Percentiles rank a stretch among this genome's conserved stretches.
Conservation (phyloP, 2,797 vertebrate genomes). For the Huso huso region DNA sequence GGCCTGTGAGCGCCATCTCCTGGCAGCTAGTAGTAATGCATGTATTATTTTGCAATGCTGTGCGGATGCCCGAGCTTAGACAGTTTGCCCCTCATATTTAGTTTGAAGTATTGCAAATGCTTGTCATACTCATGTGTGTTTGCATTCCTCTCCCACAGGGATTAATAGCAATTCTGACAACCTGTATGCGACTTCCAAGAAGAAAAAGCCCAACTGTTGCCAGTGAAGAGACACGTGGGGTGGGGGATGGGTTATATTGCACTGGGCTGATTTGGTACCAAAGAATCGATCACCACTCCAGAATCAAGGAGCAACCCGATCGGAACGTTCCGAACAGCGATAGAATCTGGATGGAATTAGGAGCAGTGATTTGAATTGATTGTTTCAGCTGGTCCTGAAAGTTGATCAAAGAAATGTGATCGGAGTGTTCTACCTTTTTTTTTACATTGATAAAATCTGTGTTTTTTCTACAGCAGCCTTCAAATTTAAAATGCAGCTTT, state of each 20-base stretch:
- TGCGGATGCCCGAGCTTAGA: background rate
- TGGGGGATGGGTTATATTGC: background rate
- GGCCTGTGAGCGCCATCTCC: no score
- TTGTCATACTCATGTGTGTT: background rate
- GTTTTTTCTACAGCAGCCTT: no score
- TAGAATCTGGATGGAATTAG: no score
- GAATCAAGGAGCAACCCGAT: no score
- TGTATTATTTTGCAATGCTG: background rate
- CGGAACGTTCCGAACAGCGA: no score
- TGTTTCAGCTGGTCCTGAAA: slow-evolving; percentile 1
- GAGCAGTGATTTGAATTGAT: background rate
- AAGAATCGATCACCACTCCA: slow-evolving; percentile 19
- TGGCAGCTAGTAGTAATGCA: no score
- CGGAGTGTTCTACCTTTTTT: no score
- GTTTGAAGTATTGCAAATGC: background rate
- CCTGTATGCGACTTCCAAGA: slow-evolving; percentile 52
- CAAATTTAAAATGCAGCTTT: no score
- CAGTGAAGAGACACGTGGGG: slow-evolving; percentile 36
- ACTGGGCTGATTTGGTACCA: slow-evolving; percentile 31
- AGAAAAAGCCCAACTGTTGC: slow-evolving; percentile 72
- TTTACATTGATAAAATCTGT: no score
- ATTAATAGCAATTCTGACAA: slow-evolving; percentile 64
- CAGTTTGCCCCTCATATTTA: background rate
- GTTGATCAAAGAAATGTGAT: background rate
- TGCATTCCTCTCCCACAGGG: slow-evolving; percentile 40